A percentile compares a stretch with the other conserved stretches of the same genome.
Conservation (phyloP, 2,113 vertebrate genomes). For the Bufo bufo region DNA sequence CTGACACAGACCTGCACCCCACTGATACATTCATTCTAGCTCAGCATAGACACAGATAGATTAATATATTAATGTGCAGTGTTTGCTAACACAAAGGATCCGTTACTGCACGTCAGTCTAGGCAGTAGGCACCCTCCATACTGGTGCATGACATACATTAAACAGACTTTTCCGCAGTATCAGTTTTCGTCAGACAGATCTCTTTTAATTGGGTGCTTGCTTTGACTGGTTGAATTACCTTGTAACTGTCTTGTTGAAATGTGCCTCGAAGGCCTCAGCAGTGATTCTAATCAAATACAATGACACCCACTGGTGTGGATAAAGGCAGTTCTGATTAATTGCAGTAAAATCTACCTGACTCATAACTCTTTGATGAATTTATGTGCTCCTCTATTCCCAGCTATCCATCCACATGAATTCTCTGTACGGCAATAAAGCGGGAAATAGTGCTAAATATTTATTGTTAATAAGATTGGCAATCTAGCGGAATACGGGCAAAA, state of each 20-base stretch:
- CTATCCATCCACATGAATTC: conserved; percentile 22
- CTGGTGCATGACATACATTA: conserved; percentile 23
- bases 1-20: neutral
- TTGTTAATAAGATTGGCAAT: conserved; percentile 31
- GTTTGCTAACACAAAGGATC: conserved; percentile 4
- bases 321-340: conserved; percentile 62
- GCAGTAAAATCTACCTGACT: conserved; percentile 56
- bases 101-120: neutral
- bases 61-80: conserved; percentile 29
- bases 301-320: conserved; percentile 51
- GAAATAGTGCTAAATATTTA: conserved; percentile 42
- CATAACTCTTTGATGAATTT: conserved; percentile 59
- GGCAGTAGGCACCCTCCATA: neutral
- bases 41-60: conserved; percentile 10
- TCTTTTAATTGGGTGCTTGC: conserved; percentile 51
- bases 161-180: conserved; percentile 33
- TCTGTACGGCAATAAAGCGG: neutral
- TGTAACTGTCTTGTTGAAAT: conserved; percentile 59
- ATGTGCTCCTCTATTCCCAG: conserved; percentile 43
- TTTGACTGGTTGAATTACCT: conserved; percentile 53
- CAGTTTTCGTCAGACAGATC: conserved; percentile 39
- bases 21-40: neutral
- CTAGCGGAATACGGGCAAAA: neutral
- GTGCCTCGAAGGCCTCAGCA: conserved; percentile 58
- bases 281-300: conserved; percentile 56